Percentiles rank a stretch among this genome's conserved stretches.
Conservation (phyloP, 2,113 vertebrate species). For the Crotalus tigris region DNA sequence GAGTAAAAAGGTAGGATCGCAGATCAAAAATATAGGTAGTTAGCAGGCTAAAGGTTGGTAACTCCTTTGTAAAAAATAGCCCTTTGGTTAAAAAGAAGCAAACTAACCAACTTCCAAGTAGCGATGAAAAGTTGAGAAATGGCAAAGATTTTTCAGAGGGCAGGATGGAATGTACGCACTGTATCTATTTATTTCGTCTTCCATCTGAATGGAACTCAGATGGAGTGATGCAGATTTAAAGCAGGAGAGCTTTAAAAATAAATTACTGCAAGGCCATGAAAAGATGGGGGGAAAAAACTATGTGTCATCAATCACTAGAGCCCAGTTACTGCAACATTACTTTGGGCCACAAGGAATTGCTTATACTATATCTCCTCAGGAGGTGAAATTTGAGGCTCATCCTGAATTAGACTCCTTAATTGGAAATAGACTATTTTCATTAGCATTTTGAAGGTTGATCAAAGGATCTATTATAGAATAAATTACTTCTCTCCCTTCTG, state of each 20-base stretch:
- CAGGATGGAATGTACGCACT: neutral
- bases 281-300: neutral
- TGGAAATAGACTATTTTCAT: slow-evolving; percentile 32
- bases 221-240: neutral
- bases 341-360: neutral
- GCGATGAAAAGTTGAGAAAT: neutral
- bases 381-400: slow-evolving; percentile 7
- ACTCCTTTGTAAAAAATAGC: neutral
- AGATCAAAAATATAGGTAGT: neutral
- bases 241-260: neutral
- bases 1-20: neutral
- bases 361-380: slow-evolving; percentile 10
- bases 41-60: neutral
- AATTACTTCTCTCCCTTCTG: slow-evolving; percentile 8
- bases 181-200: neutral
- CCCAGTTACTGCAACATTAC: neutral
- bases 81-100: neutral
- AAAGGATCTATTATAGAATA: slow-evolving; percentile 5
- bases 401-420: slow-evolving; percentile 18
- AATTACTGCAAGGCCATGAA: slow-evolving; percentile 7
- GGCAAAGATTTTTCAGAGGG: neutral
- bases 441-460: slow-evolving; percentile 30
- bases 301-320: neutral
- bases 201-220: neutral
- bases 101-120: neutral